Conservation (phyloP, 2,113 vertebrate species). For the Plecturocebus donacophilus region DNA sequence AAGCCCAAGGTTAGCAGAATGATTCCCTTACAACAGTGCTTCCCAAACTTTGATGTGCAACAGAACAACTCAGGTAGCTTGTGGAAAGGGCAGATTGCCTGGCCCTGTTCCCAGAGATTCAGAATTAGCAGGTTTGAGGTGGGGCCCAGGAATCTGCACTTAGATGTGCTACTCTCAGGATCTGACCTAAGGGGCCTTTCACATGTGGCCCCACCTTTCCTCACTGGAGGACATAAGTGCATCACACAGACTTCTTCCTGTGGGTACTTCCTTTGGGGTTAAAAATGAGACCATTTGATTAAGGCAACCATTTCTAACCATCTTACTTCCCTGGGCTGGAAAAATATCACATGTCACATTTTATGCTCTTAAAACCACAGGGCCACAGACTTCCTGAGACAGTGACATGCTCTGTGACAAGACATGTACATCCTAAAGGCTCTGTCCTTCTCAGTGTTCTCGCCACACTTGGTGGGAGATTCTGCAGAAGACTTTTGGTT, state of each 20-base stretch:
- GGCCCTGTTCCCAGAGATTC: background rate
- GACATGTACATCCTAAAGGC: background rate
- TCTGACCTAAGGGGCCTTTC: background rate
- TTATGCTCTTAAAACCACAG: background rate
- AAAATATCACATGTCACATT: background rate
- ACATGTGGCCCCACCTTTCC: background rate
- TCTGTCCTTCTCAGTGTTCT: background rate
- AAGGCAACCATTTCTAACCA: background rate
- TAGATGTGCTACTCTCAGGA: background rate
- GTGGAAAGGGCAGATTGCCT: background rate
- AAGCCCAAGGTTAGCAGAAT: background rate
- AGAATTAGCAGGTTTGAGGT: background rate
- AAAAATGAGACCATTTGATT: background rate
- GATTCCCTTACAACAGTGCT: background rate
- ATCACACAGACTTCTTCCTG: background rate
- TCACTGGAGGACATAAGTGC: background rate
- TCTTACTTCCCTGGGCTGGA: background rate
- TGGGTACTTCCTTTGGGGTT: background rate
- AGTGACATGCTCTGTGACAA: background rate
- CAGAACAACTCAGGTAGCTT: background rate
- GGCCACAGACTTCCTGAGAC: background rate
- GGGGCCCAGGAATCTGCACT: background rate
- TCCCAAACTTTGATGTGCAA: background rate
- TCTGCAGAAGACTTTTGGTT: background rate
- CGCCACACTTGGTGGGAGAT: background rate